Evolutionary conservation across 2,888 invertebrate species (phyloP), one percentile per base, ranked within the genome.

Genomic region (Brachyptera risi): DNA sequence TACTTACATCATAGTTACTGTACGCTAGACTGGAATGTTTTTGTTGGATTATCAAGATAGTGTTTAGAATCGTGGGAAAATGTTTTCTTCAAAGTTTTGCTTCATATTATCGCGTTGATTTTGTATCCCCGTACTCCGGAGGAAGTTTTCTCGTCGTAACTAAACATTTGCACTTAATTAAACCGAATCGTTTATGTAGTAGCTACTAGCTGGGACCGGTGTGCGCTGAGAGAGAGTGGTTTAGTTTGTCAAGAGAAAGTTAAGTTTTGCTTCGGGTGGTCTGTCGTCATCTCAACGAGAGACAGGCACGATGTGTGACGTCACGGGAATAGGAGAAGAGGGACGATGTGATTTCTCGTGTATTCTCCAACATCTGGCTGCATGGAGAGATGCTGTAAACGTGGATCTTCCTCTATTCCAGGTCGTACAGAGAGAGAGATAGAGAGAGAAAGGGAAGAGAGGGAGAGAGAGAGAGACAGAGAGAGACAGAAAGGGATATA

Each of bases 91-190:
- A 37, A 54, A 54, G 54, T 37, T 54, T 47, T 47, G 47, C 21
- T 31, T 7, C 31, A 31, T 11, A 7, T 31, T n/a, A 35, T 54
- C 35, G 37, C 54, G 51, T 38, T 50, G 31, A 51, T 38, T 13
- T 40, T 40, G 51, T 31, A 27, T n/a, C n/a, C n/a, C 31, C 38
- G 23, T 40, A 42, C 59, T 59, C 31, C 26, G 15, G 51, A 57
- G 57, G 49, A n/a, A n/a, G 54, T 54, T 57, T 42, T 56, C 61
- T 61, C 40, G 35, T 26, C 23, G 61, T 35, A 57, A 37, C 61
- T 47, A 61, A 61, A 61, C 61, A 61, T 61, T 61, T 61, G 44
- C 56, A 50, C 61, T 44, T 57, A 61, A 61, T 61, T 61, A 61
- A 61, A 35, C 51, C 59, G 42, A 59, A 51, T 54, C 42, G 59